These are phyloP conservation scores for Camponotus fellah DNA, from an alignment of 2,888 invertebrate genomes.

Conservation along the genomic window DNA sequence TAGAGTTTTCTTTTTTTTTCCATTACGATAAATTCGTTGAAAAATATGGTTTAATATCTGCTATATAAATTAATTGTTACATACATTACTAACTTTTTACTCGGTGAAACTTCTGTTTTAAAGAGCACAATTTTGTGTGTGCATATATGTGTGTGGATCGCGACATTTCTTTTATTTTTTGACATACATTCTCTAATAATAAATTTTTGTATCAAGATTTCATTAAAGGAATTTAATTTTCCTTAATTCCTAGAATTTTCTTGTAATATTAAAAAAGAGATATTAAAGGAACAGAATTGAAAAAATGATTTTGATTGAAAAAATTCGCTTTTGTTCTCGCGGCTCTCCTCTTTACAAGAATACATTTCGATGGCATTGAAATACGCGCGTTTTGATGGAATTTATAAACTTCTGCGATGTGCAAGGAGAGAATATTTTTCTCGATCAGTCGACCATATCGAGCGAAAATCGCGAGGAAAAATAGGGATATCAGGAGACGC, in stretches of 20 bases:
- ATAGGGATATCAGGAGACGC: conserved; percentile 48
- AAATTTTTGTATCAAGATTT: background rate
- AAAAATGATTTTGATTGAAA: too few relatives aligned
- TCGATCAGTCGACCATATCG: conserved; percentile 24
- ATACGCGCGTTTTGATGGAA: conserved; percentile 27
- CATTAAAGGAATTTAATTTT: background rate
- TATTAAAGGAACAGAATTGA: background rate
- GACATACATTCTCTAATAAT: background rate
- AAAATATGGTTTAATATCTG: background rate
- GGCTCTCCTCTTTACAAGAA: conserved; percentile 24
- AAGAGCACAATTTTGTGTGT: background rate
- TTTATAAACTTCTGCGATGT: conserved; percentile 35
- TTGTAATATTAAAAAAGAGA: background rate
- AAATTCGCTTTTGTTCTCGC: conserved; percentile 19
- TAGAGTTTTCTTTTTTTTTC: background rate
- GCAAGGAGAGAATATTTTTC: conserved; percentile 41
- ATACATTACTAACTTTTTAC: background rate
- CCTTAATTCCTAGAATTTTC: background rate
- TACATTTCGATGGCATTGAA: conserved; percentile 19
- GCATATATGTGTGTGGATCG: background rate
- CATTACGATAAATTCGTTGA: background rate
- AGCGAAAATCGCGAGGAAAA: conserved; percentile 32
- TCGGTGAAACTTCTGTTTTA: background rate
- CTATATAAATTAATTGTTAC: background rate
- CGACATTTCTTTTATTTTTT: background rate